Conservation (phyloP, 2,113 vertebrate species). For the Meles meles region DNA sequence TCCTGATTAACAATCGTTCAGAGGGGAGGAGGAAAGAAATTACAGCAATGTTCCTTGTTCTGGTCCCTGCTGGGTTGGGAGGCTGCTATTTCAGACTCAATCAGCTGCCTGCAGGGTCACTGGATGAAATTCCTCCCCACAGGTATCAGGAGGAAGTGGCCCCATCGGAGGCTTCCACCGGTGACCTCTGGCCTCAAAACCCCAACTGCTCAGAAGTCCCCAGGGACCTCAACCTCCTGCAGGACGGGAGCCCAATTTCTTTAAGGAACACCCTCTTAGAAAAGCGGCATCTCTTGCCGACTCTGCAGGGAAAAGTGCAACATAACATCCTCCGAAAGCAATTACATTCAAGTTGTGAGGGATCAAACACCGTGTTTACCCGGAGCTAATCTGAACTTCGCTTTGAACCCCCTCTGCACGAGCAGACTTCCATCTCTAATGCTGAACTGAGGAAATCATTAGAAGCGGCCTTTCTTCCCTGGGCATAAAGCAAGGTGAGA, state of each 20-base stretch:
- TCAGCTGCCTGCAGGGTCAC: conserved; percentile 63
- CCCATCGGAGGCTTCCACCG: background rate
- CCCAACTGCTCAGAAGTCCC: background rate
- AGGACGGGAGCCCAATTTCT: background rate
- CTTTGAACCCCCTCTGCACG: background rate
- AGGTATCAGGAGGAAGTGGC: background rate
- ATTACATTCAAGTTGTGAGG: background rate
- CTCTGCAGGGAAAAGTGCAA: background rate
- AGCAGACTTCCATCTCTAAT: background rate
- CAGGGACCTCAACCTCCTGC: background rate
- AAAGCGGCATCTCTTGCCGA: background rate
- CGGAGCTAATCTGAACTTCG: background rate
- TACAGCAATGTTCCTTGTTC: conserved; percentile 28
- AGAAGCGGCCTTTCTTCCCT: background rate
- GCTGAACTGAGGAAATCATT: background rate
- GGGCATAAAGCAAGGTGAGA: background rate
- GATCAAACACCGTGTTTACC: background rate
- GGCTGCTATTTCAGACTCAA: conserved; percentile 57
- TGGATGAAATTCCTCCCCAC: conserved; percentile 27
- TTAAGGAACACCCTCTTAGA: background rate
- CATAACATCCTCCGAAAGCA: background rate
- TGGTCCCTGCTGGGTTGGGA: conserved; percentile 47
- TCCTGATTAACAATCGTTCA: conserved; percentile 54
- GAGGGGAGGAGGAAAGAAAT: conserved; percentile 48
- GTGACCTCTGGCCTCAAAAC: conserved; percentile 2